Percentiles rank a stretch among this genome's conserved stretches.
Conservation (phyloP, 1,140 invertebrate species). For the Microplitis mediator region DNA sequence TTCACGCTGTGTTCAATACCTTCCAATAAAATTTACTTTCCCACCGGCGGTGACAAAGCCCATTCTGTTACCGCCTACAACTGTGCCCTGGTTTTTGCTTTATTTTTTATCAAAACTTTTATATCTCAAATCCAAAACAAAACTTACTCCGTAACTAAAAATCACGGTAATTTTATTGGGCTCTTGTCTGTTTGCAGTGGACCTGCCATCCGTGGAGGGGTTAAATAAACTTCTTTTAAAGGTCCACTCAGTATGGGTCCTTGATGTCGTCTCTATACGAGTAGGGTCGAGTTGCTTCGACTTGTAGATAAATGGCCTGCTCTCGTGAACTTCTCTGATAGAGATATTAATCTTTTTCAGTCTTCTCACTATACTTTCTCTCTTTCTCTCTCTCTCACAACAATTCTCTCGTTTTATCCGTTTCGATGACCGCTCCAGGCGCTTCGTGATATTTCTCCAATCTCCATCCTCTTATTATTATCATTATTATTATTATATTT, state of each 20-base stretch:
- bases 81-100: too few species aligned
- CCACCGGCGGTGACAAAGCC: too few species aligned
- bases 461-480: not conserved
- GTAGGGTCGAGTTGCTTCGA: constrained; percentile 16
- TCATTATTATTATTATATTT: not conserved
- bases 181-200: too few species aligned
- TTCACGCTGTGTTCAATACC: too few species aligned
- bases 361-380: constrained; percentile 12
- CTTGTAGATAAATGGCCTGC: constrained; percentile 50
- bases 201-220: not conserved
- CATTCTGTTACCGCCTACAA: too few species aligned
- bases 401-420: too few species aligned
- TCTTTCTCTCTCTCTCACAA: constrained; percentile 5
- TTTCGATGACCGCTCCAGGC: constrained; percentile 11
- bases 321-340: constrained; percentile 52
- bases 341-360: constrained; percentile 56
- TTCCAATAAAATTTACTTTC: too few species aligned
- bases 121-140: too few species aligned
- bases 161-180: too few species aligned
- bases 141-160: too few species aligned
- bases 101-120: too few species aligned
- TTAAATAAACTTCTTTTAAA: constrained; percentile 48
- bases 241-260: constrained; percentile 12
- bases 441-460: constrained; percentile 9
- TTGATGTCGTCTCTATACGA: not conserved